These are phyloP conservation scores for Sitodiplosis mosellana DNA, from an alignment of 1,140 invertebrate genomes.

Conservation along the genomic window DNA sequence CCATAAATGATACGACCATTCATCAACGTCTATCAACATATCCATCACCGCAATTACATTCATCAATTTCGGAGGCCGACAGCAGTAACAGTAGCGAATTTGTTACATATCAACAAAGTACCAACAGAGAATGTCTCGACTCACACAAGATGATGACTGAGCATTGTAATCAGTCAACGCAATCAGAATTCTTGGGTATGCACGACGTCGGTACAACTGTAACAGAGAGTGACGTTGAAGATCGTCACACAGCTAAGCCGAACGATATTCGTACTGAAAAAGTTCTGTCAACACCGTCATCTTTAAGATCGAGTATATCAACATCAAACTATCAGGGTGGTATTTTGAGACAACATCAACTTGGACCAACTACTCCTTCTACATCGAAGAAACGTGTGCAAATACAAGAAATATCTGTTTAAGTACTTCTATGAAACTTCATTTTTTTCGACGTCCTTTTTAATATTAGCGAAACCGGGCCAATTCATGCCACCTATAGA, in stretches of 20 bases:
- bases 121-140: neutral
- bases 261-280: slow-evolving; percentile 38
- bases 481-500: too few species aligned
- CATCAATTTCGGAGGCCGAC: neutral
- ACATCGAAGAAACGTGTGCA: slow-evolving; percentile 69
- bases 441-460: slow-evolving; percentile 6
- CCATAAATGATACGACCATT: neutral
- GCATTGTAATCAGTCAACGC: slow-evolving; percentile 5
- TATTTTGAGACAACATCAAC: slow-evolving; percentile 38
- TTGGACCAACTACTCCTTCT: slow-evolving; percentile 32
- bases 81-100: slow-evolving; percentile 10
- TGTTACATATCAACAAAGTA: neutral
- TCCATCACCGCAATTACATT: slow-evolving; percentile 1
- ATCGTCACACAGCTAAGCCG: slow-evolving; percentile 20
- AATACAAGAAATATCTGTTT: slow-evolving; percentile 75
- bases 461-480: too few species aligned
- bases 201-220: slow-evolving; percentile 3
- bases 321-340: slow-evolving; percentile 33
- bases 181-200: slow-evolving; percentile 1
- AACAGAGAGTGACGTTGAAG: slow-evolving; percentile 15
- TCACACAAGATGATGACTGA: neutral
- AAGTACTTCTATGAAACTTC: slow-evolving; percentile 23
- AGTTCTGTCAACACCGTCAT: slow-evolving; percentile 9
- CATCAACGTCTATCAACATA: neutral
- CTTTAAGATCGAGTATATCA: slow-evolving; percentile 44